phyloP scores from a whole-genome alignment of 2,113 vertebrate genomes.

The Urocitellus parryii region DNA sequence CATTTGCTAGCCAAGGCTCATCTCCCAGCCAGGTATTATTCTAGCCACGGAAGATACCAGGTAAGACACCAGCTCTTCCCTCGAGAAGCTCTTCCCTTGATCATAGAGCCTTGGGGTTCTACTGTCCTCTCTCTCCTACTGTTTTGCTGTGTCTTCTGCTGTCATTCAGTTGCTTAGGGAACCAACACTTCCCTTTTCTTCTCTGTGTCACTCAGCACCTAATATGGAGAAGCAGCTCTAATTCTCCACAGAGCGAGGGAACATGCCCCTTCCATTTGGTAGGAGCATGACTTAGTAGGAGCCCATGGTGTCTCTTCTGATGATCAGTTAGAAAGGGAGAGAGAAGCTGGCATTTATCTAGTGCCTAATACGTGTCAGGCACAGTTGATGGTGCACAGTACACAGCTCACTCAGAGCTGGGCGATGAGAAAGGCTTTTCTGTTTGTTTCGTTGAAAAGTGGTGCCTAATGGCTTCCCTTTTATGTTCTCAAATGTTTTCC shows the following conservation, averaged over 20 bases:
- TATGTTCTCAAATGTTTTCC: background rate
- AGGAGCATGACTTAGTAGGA: background rate
- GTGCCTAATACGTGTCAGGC: background rate
- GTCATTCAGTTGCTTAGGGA: background rate
- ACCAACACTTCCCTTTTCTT: background rate
- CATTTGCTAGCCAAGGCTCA: background rate
- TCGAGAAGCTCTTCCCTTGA: background rate
- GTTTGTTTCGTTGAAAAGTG: constrained; percentile 2
- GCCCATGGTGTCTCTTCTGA: background rate
- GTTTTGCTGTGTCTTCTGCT: background rate
- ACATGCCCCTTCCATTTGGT: background rate
- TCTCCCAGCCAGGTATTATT: background rate
- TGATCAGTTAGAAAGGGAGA: background rate
- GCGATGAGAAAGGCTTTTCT: background rate
- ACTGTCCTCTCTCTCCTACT: background rate
- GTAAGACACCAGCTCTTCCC: background rate
- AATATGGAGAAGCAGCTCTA: background rate
- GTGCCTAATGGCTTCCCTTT: constrained; percentile 46
- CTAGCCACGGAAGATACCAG: background rate
- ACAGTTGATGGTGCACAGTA: background rate
- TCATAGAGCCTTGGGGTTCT: background rate
- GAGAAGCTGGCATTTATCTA: background rate
- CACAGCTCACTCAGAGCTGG: background rate
- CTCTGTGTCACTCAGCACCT: background rate
- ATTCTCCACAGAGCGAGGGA: background rate